A percentile compares a stretch with the other conserved stretches of the same genome.
phyloP scores from a whole-genome alignment of 2,113 vertebrate species.

The Otis tarda region DNA sequence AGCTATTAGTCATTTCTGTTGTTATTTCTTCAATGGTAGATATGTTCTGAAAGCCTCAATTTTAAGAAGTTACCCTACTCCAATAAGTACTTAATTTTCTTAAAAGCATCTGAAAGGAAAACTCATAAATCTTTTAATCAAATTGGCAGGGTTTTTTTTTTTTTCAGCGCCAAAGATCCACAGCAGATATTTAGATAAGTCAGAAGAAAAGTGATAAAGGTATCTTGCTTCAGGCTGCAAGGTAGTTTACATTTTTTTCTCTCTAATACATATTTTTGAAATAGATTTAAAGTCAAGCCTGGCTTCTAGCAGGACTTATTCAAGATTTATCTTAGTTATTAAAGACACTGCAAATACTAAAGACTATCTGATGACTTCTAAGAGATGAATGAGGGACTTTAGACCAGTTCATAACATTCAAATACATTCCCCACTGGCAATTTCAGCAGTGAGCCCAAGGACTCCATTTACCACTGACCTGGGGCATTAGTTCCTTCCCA shows the following conservation, averaged over 20 bases:
- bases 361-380: neutral
- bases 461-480: neutral
- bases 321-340: neutral
- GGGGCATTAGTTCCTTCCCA: neutral
- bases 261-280: neutral
- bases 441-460: neutral
- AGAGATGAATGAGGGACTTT: neutral
- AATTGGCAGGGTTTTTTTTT: neutral
- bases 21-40: neutral
- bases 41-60: neutral
- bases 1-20: neutral
- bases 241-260: neutral
- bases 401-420: neutral
- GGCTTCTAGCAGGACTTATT: neutral
- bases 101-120: neutral
- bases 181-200: neutral
- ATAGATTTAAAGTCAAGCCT: neutral
- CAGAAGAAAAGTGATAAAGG: constrained; percentile 12
- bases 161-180: neutral
- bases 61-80: neutral
- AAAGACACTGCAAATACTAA: neutral
- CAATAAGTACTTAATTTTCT: neutral
- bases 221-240: neutral
- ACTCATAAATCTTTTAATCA: neutral
- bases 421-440: neutral